Base-by-base conservation (phyloP, 2,797 vertebrate species). In the Aldrovandia affinis region DNA sequence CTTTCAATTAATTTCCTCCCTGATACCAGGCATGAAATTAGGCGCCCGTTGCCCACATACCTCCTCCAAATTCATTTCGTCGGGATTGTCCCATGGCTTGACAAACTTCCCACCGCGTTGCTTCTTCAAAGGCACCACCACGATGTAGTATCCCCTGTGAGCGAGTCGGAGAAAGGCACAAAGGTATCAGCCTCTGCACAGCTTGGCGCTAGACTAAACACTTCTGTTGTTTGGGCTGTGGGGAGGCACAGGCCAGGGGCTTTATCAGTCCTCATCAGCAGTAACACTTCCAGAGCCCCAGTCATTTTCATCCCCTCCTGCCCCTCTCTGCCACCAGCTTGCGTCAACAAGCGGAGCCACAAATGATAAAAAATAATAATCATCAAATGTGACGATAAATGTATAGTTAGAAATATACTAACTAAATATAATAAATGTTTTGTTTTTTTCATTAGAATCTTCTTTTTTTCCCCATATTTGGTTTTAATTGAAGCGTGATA, bases 1-100 rank as follows among this genome's bases (percentile, higher is more conserved):
- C 12, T 78, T 68, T 30, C 18, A 80, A 44, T 47, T 39, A 22
- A 18, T 47, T 33, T 52, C 57, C 36, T 42, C 55, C 68, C 39
- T 57, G 28, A 63, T 65, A 28, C 59, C 20, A 47, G 20, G 55
- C 30, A 52, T 7, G 44, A 28, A 83, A 85, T 14, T 15, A 55
- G 2, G 39, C 12, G 33, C 14, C 39, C 50, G 61, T 33, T 42
- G 52, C 4, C 54, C 82, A 90, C 89, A 0, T 96, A 99, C 98
- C 97, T 99, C 98, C 88, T 99, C 98, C 89, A 99, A 92, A 91
- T 99, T 98, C 98, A 99, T 99, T 92, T 99, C 98, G 88, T 99
- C 98, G 0, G 98, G 98, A 92, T 93, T 99, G 88, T 99, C 97
- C 97, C 97, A 98, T 12, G 96, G 97, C 92, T 98, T 99, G 91